These are phyloP conservation scores for Euphonia xanthogaster DNA, from an alignment of 2,797 vertebrate genomes.

Conservation along the genomic window DNA sequence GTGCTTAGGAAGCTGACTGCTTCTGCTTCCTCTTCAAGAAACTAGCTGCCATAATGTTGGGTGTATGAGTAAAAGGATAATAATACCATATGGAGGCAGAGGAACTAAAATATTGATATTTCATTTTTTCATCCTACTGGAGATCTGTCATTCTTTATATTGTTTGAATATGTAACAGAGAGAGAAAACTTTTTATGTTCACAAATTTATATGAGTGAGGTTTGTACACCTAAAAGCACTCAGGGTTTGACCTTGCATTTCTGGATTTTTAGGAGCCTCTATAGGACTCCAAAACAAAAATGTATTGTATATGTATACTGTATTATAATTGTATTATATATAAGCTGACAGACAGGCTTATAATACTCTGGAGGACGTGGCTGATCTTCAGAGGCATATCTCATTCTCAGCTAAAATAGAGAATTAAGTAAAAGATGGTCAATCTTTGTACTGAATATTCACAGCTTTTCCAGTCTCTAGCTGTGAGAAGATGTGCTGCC, in stretches of 20 bases:
- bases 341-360: conserved; percentile 32
- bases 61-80: background rate
- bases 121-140: conserved; percentile 34
- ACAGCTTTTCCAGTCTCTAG: background rate
- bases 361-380: background rate
- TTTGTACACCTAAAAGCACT: background rate
- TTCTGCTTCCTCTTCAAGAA: background rate
- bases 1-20: background rate
- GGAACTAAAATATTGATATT: conserved; percentile 51
- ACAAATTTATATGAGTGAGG: conserved; percentile 15
- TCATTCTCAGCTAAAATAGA: conserved; percentile 20
- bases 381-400: background rate
- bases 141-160: conserved; percentile 3
- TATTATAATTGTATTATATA: conserved; percentile 52
- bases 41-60: background rate
- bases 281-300: conserved; percentile 15
- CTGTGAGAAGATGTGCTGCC: background rate
- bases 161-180: conserved; percentile 11
- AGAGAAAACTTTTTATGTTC: background rate
- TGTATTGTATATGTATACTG: background rate
- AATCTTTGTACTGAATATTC: background rate
- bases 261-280: conserved; percentile 43
- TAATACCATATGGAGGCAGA: background rate
- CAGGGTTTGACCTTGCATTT: conserved; percentile 51
- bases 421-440: conserved; percentile 19